phyloP scores from a whole-genome alignment of 2,888 invertebrate species.

The Monoplex corrugatus region DNA sequence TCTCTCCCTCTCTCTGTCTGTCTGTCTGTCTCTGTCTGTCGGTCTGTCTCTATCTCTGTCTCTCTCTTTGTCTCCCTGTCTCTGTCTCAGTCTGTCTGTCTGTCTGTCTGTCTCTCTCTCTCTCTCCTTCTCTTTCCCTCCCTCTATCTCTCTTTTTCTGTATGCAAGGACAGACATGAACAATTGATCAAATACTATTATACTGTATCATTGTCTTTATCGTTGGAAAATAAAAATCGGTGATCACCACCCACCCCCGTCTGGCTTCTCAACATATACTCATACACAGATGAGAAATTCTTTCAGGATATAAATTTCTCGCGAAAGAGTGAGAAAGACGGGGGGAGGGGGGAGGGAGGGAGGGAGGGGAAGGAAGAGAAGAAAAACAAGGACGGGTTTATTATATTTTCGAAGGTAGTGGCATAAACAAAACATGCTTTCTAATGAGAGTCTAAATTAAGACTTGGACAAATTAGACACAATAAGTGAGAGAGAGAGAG shows the following conservation, averaged over 20 bases:
- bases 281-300: too few species aligned
- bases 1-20: not conserved
- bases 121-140: not conserved
- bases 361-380: not conserved
- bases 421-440: too few species aligned
- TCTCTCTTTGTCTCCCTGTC: not conserved
- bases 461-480: not conserved
- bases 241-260: too few species aligned
- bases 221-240: too few species aligned
- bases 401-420: not conserved
- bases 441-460: too few species aligned
- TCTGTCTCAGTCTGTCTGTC: not conserved
- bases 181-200: too few species aligned
- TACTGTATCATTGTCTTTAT: too few species aligned
- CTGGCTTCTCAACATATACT: too few species aligned
- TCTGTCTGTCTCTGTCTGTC: not conserved
- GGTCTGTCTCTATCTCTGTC: not conserved
- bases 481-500: not conserved
- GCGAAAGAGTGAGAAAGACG: not conserved
- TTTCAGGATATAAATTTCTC: too few species aligned
- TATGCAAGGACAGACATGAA: too few species aligned
- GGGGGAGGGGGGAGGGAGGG: not conserved
- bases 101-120: not conserved
- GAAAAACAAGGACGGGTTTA: too few species aligned
- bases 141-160: not conserved